Base-by-base conservation (phyloP, 2,797 vertebrate genomes). In the Sphaeramia orbicularis region DNA sequence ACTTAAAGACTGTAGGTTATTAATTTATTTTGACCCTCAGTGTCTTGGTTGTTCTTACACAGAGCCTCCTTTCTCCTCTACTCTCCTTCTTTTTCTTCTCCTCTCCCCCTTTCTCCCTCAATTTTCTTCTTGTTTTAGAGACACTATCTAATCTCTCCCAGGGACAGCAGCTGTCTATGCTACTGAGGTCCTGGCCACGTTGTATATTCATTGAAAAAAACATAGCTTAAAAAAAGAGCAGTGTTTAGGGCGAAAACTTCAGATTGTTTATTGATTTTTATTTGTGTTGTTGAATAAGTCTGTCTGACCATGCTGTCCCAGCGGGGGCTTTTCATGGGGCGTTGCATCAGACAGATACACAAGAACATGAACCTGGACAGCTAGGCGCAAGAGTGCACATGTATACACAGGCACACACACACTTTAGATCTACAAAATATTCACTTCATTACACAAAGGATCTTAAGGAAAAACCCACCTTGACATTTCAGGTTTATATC, bases 191-290 rank as follows among this genome's bases (percentile, higher is more conserved):
- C 95, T 94, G 95, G 94, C 95, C 94, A 95, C 89, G 95, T 96
- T 97, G 96, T 98, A 96, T 97, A 98, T 97, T 98, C 96, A 97
- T 98, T 97, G 96, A 94, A 96, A 95, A 95, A 92, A 95, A 94
- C 95, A 95, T 92, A 96, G 95, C 68, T 85, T 81, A 74, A 82
- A 89, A 83, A 84, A 82, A 82, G 67, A 75, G 69, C 67, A 61
- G 95, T 95, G 94, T 96, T 96, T 95, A 96, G 86, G 83, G 91
- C 93, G 96, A 97, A 95, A 97, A 98, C 96, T 98, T 98, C 95
- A 99, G 95, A 99, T 99, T 98, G 96, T 98, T 98, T 99, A 98
- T 98, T 99, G 97, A 99, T 99, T 99, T 99, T 98, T 96, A 98
- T 99, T 97, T 98, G 95, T 96, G 95, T 95, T 94, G 95, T 96